Evolutionary conservation across 1,140 invertebrate species (phyloP).

Genomic region (Protaetia brevitarsis): DNA sequence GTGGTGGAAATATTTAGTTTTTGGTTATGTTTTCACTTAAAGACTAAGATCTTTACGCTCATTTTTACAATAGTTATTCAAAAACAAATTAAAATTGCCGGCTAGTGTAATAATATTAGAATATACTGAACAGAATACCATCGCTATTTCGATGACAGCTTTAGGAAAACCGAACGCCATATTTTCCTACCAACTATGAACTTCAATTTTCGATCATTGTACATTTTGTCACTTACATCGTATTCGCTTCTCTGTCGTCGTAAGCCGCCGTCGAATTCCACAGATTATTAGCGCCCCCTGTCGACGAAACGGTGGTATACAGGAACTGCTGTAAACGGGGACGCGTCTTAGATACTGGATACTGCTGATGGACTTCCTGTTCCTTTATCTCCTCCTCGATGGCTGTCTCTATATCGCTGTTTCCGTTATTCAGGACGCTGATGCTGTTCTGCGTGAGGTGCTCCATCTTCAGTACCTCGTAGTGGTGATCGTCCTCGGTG

Average conservation of each 20-base stretch:
- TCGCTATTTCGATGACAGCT: no score
- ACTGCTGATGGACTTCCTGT: constrained; percentile 53
- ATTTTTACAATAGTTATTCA: no score
- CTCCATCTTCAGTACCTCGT: constrained; percentile 68
- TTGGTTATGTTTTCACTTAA: no score
- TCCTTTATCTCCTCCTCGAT: constrained; percentile 72
- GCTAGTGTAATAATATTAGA: no score
- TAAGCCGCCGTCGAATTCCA: constrained; percentile 33
- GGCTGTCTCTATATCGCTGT: constrained; percentile 72
- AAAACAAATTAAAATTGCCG: no score
- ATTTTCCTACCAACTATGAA: no score
- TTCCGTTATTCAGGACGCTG: constrained; percentile 63
- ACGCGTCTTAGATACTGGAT: constrained; percentile 20
- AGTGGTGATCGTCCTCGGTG: constrained; percentile 71
- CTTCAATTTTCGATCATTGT: no score
- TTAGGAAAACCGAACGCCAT: no score
- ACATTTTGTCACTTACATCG: constrained; percentile 39
- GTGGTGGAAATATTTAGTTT: no score
- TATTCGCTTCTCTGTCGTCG: constrained; percentile 37
- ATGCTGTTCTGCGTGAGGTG: constrained; percentile 63
- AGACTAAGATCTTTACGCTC: no score
- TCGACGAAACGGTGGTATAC: constrained; percentile 18
- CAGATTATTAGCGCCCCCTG: not conserved
- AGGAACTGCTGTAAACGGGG: constrained; percentile 31
- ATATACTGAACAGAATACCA: no score